Evolutionary conservation across 2,888 invertebrate genomes (phyloP), one percentile per base, ranked within the genome.

Genomic region (Rugalucina vietnamica): DNA sequence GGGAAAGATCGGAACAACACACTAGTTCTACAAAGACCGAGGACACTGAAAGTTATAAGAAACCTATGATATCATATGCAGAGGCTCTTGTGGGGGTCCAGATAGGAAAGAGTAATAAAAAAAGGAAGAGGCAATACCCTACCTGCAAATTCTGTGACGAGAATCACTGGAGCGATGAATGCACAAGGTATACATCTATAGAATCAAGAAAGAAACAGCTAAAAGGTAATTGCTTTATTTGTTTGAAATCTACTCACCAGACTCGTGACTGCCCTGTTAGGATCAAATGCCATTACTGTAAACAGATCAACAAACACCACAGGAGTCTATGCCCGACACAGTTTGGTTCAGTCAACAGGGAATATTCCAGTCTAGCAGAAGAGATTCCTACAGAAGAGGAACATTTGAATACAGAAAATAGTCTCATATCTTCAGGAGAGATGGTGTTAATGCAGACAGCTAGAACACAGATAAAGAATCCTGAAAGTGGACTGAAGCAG

Each of bases 371-470:
- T n/a, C n/a, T 54, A n/a, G 21, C n/a, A 69, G 69, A 69, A 32
- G 69, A 69, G 24, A 5, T 36, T 14, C 8, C 27, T n/a, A 50
- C 27, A n/a, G 74, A 54, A 21, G 54, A 54, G n/a, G n/a, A 43
- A 43, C 8, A 18, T 43, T 8, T 43, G 43, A 43, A 43, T 43
- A n/a, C n/a, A n/a, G 43, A 73, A 36, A 74, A 74, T 34, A 54
- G 29, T 29, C 74, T 50, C 4, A 14, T 54, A 4, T 74, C 74
- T 5, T 50, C 54, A 3, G 36, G 54, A 14, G 74, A 74, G 49
- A 29, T 74, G 29, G 74, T 74, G 4, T 18, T 74, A n/a, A 74
- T 74, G 57, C 74, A 74, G 50, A 74, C 74, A 21, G 37, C n/a
- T 4, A 32, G 5, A 60, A 43, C 29, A n/a, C 39, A 69, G 10